These are phyloP conservation scores for Sialis fuliginosa DNA, from an alignment of 2,888 invertebrate genomes.

Conservation along the genomic window DNA sequence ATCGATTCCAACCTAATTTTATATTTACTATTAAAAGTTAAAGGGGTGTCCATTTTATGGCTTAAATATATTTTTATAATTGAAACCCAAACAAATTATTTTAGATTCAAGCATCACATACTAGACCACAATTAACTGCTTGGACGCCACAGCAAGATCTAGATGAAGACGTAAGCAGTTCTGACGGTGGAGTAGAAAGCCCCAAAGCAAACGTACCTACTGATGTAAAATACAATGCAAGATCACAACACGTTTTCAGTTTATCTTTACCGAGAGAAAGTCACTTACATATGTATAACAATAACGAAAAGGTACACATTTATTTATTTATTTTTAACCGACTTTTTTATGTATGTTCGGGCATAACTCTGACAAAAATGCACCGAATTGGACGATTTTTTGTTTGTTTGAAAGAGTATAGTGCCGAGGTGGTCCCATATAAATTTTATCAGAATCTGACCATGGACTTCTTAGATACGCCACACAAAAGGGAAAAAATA, in stretches of 20 bases:
- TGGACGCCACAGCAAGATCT: constrained; percentile 83
- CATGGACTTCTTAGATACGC: too few species aligned
- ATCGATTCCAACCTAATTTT: too few species aligned
- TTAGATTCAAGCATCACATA: constrained; percentile 3
- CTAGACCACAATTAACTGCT: constrained; percentile 20
- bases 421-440: too few species aligned
- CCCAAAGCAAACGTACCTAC: constrained; percentile 9
- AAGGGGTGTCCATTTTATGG: too few species aligned
- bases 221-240: constrained; percentile 4
- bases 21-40: too few species aligned
- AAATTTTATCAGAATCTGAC: too few species aligned
- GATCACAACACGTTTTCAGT: constrained; percentile 46
- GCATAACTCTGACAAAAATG: too few species aligned
- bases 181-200: constrained; percentile 7
- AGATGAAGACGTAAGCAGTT: constrained; percentile 34
- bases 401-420: too few species aligned
- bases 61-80: background rate
- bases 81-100: constrained; percentile 2
- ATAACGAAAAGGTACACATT: constrained; percentile 18
- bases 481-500: too few species aligned
- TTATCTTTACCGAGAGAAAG: constrained; percentile 55
- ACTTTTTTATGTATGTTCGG: background rate
- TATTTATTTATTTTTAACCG: background rate
- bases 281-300: constrained; percentile 23
- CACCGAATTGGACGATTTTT: too few species aligned